Evolutionary conservation across 2,797 vertebrate species (phyloP), one percentile per base, ranked within the genome.

Genomic region (Diplodus sargus): DNA sequence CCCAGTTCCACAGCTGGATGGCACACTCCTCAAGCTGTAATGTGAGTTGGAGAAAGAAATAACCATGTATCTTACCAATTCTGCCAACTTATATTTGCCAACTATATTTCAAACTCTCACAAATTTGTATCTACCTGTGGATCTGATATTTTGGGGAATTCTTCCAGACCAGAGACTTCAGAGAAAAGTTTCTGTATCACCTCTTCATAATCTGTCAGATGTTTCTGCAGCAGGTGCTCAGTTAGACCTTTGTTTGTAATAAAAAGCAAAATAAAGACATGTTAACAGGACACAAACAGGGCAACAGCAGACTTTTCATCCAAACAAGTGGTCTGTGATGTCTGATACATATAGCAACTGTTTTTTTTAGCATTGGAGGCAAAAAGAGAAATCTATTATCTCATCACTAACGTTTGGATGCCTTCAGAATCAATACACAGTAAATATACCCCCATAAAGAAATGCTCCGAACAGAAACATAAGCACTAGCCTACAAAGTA

Each of bases 1-100:
- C 89, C 97, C 97, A 99, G 89, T 99, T 99, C 98, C 98, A 99
- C 81, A 99, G 91, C 66, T 90, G 96, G 81, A 98, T n/a, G 69
- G 96, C 96, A 92, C 71, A 88, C 81, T 97, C 96, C 91, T 97
- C 96, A 67, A 97, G 74, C 97, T 99, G 88, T 39, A 81, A 83
- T 15, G 74, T 42, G 8, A 59, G 5, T 17, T 25, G 28, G 17
- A 42, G 67, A 62, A 65, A 59, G 0, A 79, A 66, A 62, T 51
- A 63, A 59, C 8, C 51, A 77, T 42, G 13, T 2, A 76, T 20
- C 65, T 65, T 69, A 18, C 39, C 74, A 15, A 57, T 65, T 53
- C 20, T 78, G 7, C 8, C 25, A 51, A 42, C 16, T n/a, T 59
- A n/a, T n/a, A 71, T 3, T 3, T 61, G 10, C 60, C 18, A 59